These are phyloP conservation scores for Oncopodura yosiiana DNA, from an alignment of 1,140 invertebrate species.

Conservation along the genomic window DNA sequence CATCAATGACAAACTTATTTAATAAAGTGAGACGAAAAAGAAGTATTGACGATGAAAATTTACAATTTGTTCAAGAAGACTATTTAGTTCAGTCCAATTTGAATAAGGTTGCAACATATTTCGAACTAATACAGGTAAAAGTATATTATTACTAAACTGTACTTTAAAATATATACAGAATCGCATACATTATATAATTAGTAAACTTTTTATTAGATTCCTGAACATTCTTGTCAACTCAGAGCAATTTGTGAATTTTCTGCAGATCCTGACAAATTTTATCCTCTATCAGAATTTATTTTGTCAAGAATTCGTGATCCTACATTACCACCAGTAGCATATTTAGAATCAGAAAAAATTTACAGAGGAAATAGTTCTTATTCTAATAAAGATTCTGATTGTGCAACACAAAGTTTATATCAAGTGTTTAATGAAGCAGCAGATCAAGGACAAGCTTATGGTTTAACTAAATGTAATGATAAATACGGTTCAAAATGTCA, in stretches of 20 bases:
- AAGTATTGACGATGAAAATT: not conserved
- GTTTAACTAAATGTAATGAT: constrained; percentile 12
- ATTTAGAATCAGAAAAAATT: not conserved
- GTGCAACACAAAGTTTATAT: constrained; percentile 27
- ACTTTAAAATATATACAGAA: not conserved
- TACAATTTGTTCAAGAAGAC: constrained; percentile 17
- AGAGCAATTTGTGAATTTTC: constrained; percentile 38
- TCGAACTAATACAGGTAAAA: constrained; percentile 30
- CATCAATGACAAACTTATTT: constrained; percentile 31
- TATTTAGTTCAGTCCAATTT: constrained; percentile 21
- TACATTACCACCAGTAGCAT: not conserved
- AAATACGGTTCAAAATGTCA: constrained; percentile 18
- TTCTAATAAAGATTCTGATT: no score
- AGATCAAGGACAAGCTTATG: constrained; percentile 22
- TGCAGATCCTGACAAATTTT: constrained; percentile 34
- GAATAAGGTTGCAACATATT: constrained; percentile 26
- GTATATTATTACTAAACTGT: not conserved
- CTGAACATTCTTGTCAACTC: constrained; percentile 35
- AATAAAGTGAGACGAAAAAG: constrained; percentile 10
- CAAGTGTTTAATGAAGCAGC: constrained; percentile 15
- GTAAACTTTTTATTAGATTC: constrained; percentile 29
- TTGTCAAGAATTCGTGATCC: constrained; percentile 32
- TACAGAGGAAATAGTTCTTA: no score
- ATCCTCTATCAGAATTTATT: constrained; percentile 36
- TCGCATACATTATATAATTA: not conserved